A percentile compares a stretch with the other conserved stretches of the same genome.
Conservation (phyloP, 2,888 invertebrate genomes). For the Torymus tubicola region DNA sequence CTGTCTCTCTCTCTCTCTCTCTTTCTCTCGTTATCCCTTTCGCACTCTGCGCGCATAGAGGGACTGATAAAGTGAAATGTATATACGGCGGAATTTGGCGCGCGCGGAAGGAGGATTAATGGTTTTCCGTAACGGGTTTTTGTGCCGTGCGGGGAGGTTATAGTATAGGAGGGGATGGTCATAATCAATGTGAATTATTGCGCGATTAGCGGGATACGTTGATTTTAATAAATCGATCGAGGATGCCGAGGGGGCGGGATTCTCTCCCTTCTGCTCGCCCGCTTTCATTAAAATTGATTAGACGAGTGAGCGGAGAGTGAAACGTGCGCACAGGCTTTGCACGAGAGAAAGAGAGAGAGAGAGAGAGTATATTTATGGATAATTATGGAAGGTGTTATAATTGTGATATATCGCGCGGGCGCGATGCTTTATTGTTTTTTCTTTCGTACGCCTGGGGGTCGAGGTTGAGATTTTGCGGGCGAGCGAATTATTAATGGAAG, state of each 20-base stretch:
- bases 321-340: background rate
- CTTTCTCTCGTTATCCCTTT: background rate
- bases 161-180: conserved; percentile 9
- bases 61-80: conserved; percentile 16
- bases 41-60: background rate
- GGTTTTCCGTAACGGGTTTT: conserved; percentile 41
- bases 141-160: background rate
- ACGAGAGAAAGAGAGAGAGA: too few species aligned
- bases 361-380: conserved; percentile 19
- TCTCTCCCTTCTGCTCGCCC: background rate
- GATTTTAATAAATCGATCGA: conserved; percentile 56
- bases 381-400: conserved; percentile 44
- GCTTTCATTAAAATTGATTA: conserved; percentile 50
- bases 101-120: conserved; percentile 44
- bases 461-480: background rate
- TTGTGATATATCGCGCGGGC: conserved; percentile 43
- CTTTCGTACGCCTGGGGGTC: too few species aligned
- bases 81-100: conserved; percentile 20
- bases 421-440: conserved; percentile 35
- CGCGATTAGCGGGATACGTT: conserved; percentile 45
- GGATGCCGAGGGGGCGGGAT: too few species aligned
- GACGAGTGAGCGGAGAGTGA: conserved; percentile 13
- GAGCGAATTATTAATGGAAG: conserved; percentile 30
- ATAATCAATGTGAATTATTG: conserved; percentile 55
- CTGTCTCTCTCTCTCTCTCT: conserved; percentile 8